Percentiles rank a stretch among this genome's conserved stretches.
These are phyloP conservation scores for Paramormyrops hopkinsi DNA, from an alignment of 2,797 vertebrate species.

Conservation along the genomic window DNA sequence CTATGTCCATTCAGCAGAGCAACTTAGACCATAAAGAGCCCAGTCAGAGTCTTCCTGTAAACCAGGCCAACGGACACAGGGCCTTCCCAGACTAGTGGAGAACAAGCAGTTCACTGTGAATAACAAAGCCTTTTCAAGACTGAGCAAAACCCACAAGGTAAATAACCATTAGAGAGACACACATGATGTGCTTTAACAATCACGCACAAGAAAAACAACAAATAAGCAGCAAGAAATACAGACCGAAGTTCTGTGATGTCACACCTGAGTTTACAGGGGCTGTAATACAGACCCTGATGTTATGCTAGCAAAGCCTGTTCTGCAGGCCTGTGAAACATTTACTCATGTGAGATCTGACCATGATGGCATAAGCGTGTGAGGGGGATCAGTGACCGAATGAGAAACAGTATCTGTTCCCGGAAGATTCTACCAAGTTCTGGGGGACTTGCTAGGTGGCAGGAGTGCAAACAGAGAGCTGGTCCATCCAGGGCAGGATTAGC, in stretches of 20 bases:
- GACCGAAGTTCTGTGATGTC: background rate
- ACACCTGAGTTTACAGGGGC: background rate
- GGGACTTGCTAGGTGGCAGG: slow-evolving; percentile 34
- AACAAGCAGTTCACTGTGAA: background rate
- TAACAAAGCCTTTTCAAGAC: background rate
- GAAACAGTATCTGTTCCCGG: background rate
- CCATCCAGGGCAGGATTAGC: background rate
- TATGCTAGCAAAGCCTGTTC: background rate
- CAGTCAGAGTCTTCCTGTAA: background rate
- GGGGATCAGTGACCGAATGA: background rate
- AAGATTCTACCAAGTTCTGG: slow-evolving; percentile 23
- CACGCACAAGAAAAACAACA: background rate
- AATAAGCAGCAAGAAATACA: background rate
- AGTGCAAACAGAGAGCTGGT: background rate
- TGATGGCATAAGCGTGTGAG: background rate
- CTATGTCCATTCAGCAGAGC: background rate
- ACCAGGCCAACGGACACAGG: background rate
- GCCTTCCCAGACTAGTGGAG: background rate
- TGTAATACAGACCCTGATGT: background rate
- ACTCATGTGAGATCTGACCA: background rate
- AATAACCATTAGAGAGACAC: background rate
- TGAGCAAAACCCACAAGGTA: background rate
- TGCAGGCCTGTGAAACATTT: background rate
- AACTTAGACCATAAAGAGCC: background rate
- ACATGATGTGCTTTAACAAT: background rate